phyloP scores from a whole-genome alignment of 2,888 invertebrate species.

The Julus scanicus region DNA sequence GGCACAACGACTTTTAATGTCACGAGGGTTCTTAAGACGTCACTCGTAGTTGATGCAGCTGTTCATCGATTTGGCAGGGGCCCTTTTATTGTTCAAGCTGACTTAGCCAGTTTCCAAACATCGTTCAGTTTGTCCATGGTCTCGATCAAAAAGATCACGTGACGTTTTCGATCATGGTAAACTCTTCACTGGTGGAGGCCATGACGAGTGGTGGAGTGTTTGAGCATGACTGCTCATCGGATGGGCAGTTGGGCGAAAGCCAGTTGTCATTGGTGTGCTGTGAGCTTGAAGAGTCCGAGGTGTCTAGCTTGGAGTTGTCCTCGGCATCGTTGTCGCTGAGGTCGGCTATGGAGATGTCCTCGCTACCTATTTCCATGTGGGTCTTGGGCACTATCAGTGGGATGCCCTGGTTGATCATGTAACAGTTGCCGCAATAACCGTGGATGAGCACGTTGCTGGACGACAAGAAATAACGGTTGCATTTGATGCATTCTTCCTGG shows the following conservation, averaged over 20 bases:
- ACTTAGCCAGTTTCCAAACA: neutral
- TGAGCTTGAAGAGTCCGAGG: constrained; percentile 43
- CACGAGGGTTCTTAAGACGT: neutral
- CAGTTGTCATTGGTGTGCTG: constrained; percentile 50
- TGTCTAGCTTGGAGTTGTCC: constrained; percentile 50
- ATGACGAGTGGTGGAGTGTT: constrained; percentile 4
- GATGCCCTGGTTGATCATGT: constrained; percentile 58
- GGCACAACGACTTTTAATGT: neutral
- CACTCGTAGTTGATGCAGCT: neutral
- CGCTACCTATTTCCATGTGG: constrained; percentile 44
- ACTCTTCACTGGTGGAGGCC: constrained; percentile 45
- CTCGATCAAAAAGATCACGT: neutral
- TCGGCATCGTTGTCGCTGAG: constrained; percentile 49
- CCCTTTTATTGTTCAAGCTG: neutral
- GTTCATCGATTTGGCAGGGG: neutral
- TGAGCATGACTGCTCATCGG: constrained; percentile 30
- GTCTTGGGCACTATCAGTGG: constrained; percentile 56
- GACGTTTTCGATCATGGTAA: constrained; percentile 28
- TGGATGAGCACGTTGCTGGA: constrained; percentile 58
- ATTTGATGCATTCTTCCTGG: constrained; percentile 73
- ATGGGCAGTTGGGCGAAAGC: constrained; percentile 48
- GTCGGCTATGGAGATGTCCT: constrained; percentile 41
- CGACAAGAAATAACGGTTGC: constrained; percentile 70
- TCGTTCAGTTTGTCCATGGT: neutral
- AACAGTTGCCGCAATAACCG: constrained; percentile 58